Evolutionary conservation across 2,888 invertebrate species (phyloP).

Genomic region (Leucophora obtusa): DNA sequence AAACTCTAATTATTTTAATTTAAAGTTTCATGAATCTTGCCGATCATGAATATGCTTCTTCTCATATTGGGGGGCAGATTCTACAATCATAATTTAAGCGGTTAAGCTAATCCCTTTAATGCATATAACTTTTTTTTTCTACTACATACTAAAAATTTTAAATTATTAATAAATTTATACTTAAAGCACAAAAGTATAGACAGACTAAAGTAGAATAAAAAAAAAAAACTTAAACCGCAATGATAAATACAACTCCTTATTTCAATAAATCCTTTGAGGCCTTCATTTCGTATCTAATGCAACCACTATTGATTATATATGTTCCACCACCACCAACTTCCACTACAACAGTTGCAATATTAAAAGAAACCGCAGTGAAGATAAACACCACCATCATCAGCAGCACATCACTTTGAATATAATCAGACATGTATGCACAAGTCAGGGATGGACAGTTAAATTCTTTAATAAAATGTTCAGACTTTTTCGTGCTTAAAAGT

Average conservation of each 20-base stretch:
- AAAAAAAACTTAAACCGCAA: not conserved
- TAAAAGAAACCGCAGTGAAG: not conserved
- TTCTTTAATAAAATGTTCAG: too few species aligned
- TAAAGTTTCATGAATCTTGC: too few species aligned
- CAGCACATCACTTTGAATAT: not conserved
- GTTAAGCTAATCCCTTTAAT: too few species aligned
- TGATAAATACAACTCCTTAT: slow-evolving; percentile 12
- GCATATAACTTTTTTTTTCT: too few species aligned
- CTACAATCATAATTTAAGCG: too few species aligned
- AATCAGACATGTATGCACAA: not conserved
- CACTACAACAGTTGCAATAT: not conserved
- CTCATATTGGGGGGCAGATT: too few species aligned
- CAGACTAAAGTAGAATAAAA: not conserved
- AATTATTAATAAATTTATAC: not conserved
- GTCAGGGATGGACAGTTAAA: too few species aligned
- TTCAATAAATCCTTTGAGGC: slow-evolving; percentile 36
- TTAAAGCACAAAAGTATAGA: not conserved
- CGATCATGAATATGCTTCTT: too few species aligned
- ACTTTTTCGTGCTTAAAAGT: too few species aligned
- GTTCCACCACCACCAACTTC: slow-evolving; percentile 11
- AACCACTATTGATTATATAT: slow-evolving; percentile 1
- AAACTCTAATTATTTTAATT: too few species aligned
- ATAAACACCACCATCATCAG: not conserved
- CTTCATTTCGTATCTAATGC: slow-evolving; percentile 10
- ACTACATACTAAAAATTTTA: too few species aligned